phyloP scores from a whole-genome alignment of 2,888 invertebrate genomes.

The Sesia bembeciformis region DNA sequence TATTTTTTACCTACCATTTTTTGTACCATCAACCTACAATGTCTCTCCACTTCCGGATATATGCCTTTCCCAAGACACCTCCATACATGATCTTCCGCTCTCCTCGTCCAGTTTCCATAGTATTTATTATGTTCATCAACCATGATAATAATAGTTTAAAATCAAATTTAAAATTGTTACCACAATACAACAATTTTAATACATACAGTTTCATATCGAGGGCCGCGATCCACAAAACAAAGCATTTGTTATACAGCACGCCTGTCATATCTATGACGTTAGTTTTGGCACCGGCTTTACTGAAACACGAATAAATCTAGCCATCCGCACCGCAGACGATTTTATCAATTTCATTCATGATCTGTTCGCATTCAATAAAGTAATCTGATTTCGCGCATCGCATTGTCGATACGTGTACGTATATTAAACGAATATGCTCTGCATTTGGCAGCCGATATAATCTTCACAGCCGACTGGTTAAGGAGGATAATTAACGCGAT shows the following conservation, averaged over 20 bases:
- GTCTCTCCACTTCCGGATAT: too few species aligned
- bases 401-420: not conserved
- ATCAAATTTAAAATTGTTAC: too few species aligned
- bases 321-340: slow-evolving; percentile 49
- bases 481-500: slow-evolving; percentile 52
- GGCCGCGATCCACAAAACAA: not conserved
- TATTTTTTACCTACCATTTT: too few species aligned
- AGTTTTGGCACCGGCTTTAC: slow-evolving; percentile 3
- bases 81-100: too few species aligned
- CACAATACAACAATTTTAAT: too few species aligned
- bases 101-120: too few species aligned
- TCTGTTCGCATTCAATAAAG: slow-evolving; percentile 48
- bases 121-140: too few species aligned
- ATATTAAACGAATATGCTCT: slow-evolving; percentile 24
- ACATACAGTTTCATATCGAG: too few species aligned
- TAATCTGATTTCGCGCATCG: slow-evolving; percentile 48
- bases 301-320: slow-evolving; percentile 15
- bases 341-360: slow-evolving; percentile 62
- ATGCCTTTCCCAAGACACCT: too few species aligned
- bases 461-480: slow-evolving; percentile 47
- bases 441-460: slow-evolving; percentile 58
- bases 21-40: too few species aligned
- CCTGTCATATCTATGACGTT: not conserved
- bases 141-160: too few species aligned
- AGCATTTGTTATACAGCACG: not conserved